These are phyloP conservation scores for Acrossocheilus wenchowensis DNA, from an alignment of 2,797 vertebrate genomes.

Conservation along the genomic window DNA sequence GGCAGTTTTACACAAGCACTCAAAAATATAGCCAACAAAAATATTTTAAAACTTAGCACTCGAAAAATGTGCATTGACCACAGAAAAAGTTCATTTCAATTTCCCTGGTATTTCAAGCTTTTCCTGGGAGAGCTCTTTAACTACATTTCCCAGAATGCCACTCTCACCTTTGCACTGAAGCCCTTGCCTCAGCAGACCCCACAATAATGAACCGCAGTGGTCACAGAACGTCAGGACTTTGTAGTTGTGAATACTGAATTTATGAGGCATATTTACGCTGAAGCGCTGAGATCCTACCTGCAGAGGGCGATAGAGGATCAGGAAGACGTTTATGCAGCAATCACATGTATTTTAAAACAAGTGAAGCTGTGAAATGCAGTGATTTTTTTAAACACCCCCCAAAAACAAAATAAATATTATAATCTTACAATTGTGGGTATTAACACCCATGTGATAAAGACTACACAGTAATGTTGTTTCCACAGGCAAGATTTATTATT, in stretches of 20 bases:
- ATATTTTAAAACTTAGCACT: neutral
- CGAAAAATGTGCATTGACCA: neutral
- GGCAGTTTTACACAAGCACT: neutral
- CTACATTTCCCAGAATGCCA: neutral
- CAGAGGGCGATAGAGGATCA: constrained; percentile 60
- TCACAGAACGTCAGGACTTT: constrained; percentile 97
- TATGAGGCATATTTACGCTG: constrained; percentile 97
- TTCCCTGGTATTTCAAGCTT: too few relatives aligned
- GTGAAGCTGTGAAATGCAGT: neutral
- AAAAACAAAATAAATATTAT: neutral
- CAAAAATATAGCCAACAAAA: neutral
- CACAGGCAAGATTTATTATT: neutral
- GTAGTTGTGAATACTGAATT: constrained; percentile 96
- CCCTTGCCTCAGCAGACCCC: constrained; percentile 93
- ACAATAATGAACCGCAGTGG: constrained; percentile 95
- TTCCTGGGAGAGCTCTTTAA: neutral
- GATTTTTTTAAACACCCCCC: neutral
- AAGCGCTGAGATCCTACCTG: constrained; percentile 92
- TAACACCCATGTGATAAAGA: neutral
- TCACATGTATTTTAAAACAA: neutral
- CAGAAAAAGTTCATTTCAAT: neutral
- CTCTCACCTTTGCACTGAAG: constrained; percentile 94
- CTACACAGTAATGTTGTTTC: neutral
- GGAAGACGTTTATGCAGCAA: neutral
- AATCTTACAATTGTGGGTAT: neutral